Evolutionary conservation across 2,888 invertebrate species (phyloP).

Genomic region (Theristus sp.): DNA sequence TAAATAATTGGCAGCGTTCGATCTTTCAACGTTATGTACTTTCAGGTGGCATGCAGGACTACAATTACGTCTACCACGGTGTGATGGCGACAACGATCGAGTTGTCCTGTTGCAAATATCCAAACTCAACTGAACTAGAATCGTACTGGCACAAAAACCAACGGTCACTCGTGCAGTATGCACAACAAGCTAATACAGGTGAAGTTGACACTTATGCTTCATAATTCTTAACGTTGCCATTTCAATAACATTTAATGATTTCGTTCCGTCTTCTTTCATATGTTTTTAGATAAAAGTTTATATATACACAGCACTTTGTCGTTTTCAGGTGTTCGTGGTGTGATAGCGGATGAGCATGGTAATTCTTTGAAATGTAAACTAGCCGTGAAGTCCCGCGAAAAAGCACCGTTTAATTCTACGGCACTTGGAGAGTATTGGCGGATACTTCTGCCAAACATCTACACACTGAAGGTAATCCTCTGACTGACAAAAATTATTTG

Average conservation of each 20-base stretch:
- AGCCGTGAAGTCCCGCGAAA: slow-evolving; percentile 27
- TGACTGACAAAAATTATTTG: no score
- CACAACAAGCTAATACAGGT: slow-evolving; percentile 15
- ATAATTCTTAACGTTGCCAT: no score
- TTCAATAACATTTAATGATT: no score
- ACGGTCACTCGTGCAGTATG: slow-evolving; percentile 37
- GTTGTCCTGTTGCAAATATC: slow-evolving; percentile 82
- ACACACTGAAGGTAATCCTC: slow-evolving; percentile 55
- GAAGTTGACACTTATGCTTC: not conserved
- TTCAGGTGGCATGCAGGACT: slow-evolving; percentile 72
- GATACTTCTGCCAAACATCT: slow-evolving; percentile 64
- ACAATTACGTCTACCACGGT: slow-evolving; percentile 79
- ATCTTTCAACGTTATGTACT: no score
- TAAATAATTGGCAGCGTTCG: no score
- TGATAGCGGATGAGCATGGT: slow-evolving; percentile 55
- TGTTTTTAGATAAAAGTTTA: no score
- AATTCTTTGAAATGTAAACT: slow-evolving; percentile 59
- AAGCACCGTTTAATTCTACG: slow-evolving; percentile 28
- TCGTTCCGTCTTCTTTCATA: no score
- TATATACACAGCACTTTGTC: no score
- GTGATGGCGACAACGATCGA: slow-evolving; percentile 85
- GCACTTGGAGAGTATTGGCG: slow-evolving; percentile 75
- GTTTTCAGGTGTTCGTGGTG: slow-evolving; percentile 54
- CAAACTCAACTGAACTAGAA: slow-evolving; percentile 54
- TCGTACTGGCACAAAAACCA: slow-evolving; percentile 75